Conservation (phyloP, 2,113 vertebrate genomes). For the Stercorarius parasiticus region DNA sequence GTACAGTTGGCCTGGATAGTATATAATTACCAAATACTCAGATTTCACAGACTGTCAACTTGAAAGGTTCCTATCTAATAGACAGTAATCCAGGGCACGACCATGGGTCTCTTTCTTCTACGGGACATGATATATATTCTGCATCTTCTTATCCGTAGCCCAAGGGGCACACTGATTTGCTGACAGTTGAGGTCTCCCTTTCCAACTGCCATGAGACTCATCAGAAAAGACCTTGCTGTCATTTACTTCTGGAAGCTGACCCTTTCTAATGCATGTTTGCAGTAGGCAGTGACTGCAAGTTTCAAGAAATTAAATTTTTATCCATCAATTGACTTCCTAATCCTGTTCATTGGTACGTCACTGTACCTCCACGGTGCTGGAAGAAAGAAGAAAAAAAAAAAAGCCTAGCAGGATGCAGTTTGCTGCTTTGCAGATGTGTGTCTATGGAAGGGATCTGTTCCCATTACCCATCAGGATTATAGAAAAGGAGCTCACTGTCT, state of each 20-base stretch:
- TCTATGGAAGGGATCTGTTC: not conserved
- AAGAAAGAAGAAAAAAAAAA: not conserved
- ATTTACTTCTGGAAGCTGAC: not conserved
- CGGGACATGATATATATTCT: fast-evolving
- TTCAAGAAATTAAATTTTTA: not conserved
- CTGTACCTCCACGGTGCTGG: not conserved
- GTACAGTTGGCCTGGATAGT: not conserved
- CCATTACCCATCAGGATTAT: not conserved
- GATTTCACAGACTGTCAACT: not conserved
- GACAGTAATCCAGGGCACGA: not conserved
- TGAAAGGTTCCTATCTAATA: not conserved
- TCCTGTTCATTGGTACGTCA: not conserved
- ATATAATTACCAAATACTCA: not conserved
- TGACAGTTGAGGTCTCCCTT: not conserved
- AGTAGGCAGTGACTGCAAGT: not conserved
- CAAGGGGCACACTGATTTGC: not conserved
- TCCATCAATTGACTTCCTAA: not conserved
- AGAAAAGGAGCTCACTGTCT: not conserved
- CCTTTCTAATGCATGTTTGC: not conserved
- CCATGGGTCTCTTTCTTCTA: not conserved
- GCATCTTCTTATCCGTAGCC: not conserved
- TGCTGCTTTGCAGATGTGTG: not conserved
- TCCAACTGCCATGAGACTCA: not conserved
- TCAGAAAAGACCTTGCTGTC: not conserved
- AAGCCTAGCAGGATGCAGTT: not conserved